Conservation (phyloP, 2,113 vertebrate species). For the Gavia stellata region DNA sequence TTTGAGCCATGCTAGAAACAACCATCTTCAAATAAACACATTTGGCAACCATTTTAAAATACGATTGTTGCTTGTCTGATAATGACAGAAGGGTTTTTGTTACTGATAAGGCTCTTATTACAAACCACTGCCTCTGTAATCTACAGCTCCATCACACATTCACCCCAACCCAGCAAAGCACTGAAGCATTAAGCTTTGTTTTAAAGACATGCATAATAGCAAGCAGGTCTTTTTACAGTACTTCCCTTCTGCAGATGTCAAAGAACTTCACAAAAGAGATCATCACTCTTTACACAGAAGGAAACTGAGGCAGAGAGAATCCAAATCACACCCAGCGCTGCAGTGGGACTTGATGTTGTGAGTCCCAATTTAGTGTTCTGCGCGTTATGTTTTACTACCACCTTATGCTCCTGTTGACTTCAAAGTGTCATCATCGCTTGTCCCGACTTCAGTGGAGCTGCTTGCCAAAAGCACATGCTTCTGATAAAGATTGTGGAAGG, state of each 20-base stretch:
- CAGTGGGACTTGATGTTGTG: not conserved
- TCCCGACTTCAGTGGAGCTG: not conserved
- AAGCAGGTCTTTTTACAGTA: not conserved
- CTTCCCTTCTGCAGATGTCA: not conserved
- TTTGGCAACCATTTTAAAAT: conserved; percentile 64
- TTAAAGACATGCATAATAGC: conserved; percentile 13
- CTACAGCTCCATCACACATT: conserved; percentile 31
- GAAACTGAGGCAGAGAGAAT: not conserved
- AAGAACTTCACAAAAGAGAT: not conserved
- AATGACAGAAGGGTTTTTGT: conserved; percentile 45
- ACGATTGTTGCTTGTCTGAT: conserved; percentile 39
- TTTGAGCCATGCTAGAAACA: conserved; percentile 35
- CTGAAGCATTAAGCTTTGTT: conserved; percentile 26
- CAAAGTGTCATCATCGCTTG: not conserved
- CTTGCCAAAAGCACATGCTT: not conserved
- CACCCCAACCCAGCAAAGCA: not conserved
- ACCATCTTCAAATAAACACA: conserved; percentile 55
- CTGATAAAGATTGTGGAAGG: not conserved
- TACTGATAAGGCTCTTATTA: conserved; percentile 48
- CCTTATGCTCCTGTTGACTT: not conserved
- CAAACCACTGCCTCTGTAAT: conserved; percentile 52
- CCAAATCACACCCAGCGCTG: not conserved
- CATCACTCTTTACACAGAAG: not conserved
- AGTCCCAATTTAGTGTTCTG: not conserved
- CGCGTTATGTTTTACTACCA: not conserved